A percentile compares a stretch with the other conserved stretches of the same genome.
Conservation (phyloP, 2,113 vertebrate species). For the Chiloscyllium plagiosum region DNA sequence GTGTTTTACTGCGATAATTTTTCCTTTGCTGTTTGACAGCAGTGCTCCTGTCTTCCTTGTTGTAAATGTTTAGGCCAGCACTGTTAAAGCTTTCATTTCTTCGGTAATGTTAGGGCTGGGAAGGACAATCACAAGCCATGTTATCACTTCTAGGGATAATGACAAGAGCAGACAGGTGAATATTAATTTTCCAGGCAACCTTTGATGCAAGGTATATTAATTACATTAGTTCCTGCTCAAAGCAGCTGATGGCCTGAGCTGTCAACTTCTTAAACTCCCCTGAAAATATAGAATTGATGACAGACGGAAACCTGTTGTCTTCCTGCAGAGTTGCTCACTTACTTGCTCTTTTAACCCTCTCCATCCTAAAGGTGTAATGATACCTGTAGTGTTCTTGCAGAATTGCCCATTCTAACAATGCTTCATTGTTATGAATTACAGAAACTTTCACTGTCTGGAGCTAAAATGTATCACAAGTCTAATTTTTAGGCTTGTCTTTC, state of each 20-base stretch:
- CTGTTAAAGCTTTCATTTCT: background rate
- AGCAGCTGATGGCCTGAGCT: conserved; percentile 31
- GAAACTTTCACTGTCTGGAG: background rate
- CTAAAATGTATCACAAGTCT: too few species aligned
- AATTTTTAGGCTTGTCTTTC: background rate
- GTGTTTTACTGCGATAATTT: background rate
- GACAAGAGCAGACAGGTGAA: conserved; percentile 29
- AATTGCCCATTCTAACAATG: background rate
- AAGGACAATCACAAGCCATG: background rate
- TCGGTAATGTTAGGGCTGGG: too few species aligned
- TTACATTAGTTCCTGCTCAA: conserved; percentile 35
- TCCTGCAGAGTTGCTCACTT: background rate
- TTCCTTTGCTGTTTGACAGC: background rate
- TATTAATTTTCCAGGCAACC: conserved; percentile 9
- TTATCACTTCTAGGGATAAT: background rate
- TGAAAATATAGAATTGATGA: conserved; percentile 22
- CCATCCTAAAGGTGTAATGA: background rate
- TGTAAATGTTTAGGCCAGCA: background rate
- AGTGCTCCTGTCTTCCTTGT: background rate
- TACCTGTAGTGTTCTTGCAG: background rate
- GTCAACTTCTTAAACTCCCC: conserved; percentile 3
- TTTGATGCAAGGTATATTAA: conserved; percentile 31
- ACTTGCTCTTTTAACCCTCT: conserved; percentile 4
- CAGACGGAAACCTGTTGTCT: conserved; percentile 1
- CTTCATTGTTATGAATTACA: background rate